These are phyloP conservation scores for Burhinus bistriatus DNA, from an alignment of 2,113 vertebrate species.

Conservation along the genomic window DNA sequence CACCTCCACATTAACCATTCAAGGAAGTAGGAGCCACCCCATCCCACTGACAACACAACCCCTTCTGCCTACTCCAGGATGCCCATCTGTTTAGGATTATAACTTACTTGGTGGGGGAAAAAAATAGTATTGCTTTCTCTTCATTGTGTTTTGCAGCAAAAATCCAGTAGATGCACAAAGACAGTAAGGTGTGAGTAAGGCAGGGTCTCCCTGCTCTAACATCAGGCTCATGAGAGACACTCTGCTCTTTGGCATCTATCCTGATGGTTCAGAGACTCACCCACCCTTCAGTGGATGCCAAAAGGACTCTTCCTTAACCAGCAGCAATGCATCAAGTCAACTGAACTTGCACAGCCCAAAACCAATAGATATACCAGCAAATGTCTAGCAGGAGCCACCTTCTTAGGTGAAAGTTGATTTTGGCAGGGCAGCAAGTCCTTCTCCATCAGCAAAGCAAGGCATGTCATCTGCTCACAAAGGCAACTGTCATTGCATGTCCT, in stretches of 20 bases:
- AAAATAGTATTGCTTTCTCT: background rate
- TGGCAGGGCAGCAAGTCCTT: background rate
- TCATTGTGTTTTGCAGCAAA: background rate
- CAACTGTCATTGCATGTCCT: background rate
- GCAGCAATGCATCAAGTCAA: background rate
- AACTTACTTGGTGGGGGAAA: rapidly evolving
- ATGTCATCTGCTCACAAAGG: background rate
- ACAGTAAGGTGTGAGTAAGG: background rate
- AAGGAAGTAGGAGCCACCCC: background rate
- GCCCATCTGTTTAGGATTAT: background rate
- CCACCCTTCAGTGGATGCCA: background rate
- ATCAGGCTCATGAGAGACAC: background rate
- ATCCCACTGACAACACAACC: background rate
- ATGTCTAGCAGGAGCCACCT: background rate
- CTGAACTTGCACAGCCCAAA: background rate
- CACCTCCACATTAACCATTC: background rate
- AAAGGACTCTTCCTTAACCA: background rate
- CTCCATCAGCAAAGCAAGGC: background rate
- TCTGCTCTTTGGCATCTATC: background rate
- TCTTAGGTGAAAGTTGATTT: background rate
- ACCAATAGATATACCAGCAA: background rate
- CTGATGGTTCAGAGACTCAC: background rate
- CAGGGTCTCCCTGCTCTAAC: background rate
- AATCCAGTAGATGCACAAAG: background rate
- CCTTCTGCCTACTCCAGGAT: background rate